Conservation (phyloP, 2,797 vertebrate species). For the Pteronotus mesoamericanus region DNA sequence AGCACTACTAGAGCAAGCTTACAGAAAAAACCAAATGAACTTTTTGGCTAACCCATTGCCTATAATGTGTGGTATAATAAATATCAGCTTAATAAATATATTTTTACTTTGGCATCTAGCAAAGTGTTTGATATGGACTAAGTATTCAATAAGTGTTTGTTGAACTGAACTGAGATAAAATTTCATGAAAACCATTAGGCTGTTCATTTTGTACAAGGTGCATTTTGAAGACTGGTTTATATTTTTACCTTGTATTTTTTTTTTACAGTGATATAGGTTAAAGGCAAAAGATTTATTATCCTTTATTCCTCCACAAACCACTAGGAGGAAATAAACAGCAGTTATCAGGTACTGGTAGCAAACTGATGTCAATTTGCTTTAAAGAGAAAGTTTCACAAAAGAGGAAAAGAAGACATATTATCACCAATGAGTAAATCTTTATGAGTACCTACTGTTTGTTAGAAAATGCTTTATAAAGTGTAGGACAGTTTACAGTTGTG, state of each 20-base stretch:
- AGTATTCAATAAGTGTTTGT: not conserved
- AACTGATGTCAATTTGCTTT: not conserved
- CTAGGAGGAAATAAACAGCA: not conserved
- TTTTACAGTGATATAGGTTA: not conserved
- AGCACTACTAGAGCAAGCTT: not conserved
- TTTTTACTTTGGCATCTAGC: not conserved
- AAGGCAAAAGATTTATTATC: constrained; percentile 1
- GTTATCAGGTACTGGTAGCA: not conserved
- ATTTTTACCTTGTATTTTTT: not conserved
- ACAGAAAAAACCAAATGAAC: not conserved
- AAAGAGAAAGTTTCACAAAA: not conserved
- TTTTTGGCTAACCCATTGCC: not conserved
- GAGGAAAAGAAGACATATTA: not conserved
- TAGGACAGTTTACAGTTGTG: not conserved
- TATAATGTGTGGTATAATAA: not conserved
- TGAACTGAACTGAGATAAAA: not conserved
- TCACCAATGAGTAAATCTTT: not conserved
- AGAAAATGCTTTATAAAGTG: not conserved
- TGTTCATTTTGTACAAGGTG: not conserved
- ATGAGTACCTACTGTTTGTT: not conserved
- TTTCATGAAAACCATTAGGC: not conserved
- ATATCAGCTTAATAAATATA: not conserved
- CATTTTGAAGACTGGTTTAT: not conserved
- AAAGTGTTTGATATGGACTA: not conserved
- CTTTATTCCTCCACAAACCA: not conserved